Evolutionary conservation across 2,113 vertebrate species (phyloP).

Genomic region (Zapornia atra): DNA sequence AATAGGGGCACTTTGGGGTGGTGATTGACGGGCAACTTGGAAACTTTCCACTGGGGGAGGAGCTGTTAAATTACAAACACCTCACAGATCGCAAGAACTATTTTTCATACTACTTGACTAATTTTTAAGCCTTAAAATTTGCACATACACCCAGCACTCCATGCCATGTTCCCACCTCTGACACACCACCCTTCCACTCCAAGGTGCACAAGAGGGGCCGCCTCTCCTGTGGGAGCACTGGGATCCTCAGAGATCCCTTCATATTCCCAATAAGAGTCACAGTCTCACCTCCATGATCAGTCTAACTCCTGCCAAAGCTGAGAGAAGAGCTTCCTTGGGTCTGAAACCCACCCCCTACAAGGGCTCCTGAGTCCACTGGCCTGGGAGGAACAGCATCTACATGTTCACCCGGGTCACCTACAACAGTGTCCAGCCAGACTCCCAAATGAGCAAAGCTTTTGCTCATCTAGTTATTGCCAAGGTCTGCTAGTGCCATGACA

Average conservation of each 20-base stretch:
- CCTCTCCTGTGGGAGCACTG: background rate
- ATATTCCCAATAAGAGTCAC: rapidly evolving
- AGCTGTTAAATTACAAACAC: background rate
- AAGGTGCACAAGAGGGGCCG: background rate
- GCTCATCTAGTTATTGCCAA: background rate
- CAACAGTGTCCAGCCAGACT: background rate
- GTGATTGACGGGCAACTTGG: background rate
- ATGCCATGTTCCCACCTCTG: rapidly evolving
- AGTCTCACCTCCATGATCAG: background rate
- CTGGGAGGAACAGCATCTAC: rapidly evolving
- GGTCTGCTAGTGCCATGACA: rapidly evolving
- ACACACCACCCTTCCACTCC: background rate
- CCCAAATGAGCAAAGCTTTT: background rate
- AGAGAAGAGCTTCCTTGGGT: background rate
- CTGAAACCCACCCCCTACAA: background rate
- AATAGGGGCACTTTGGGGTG: background rate
- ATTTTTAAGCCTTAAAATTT: background rate
- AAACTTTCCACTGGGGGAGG: background rate
- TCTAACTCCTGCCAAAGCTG: background rate
- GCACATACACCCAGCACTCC: background rate
- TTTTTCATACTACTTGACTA: background rate
- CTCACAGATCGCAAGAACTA: rapidly evolving
- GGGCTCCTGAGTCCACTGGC: rapidly evolving
- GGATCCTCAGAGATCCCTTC: background rate
- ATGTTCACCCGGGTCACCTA: rapidly evolving